Evolutionary conservation across 2,113 vertebrate species (phyloP).

Genomic region (Syngnathoides biaculeatus): DNA sequence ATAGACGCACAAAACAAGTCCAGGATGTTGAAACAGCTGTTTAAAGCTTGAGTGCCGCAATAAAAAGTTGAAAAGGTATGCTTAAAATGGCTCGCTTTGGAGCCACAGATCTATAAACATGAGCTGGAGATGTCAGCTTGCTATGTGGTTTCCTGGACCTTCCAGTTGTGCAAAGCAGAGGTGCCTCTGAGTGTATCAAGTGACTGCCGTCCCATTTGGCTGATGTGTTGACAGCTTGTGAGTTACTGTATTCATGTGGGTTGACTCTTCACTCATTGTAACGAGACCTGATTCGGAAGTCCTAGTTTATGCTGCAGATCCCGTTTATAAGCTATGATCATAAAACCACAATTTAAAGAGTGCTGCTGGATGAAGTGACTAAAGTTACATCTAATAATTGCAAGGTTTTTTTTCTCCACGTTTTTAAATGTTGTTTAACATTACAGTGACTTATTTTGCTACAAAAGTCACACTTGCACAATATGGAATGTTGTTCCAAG

Average conservation of each 20-base stretch:
- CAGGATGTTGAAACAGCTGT: not conserved
- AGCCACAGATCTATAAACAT: not conserved
- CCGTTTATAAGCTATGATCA: not conserved
- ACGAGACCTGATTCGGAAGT: not conserved
- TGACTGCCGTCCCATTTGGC: slow-evolving; percentile 19
- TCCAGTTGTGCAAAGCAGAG: slow-evolving; percentile 16
- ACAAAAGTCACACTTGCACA: slow-evolving; percentile 5
- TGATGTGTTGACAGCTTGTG: slow-evolving; percentile 21
- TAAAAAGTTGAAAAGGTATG: not conserved
- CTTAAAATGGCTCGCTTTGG: no score
- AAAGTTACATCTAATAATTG: not conserved
- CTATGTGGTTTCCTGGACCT: slow-evolving; percentile 22
- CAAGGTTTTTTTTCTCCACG: not conserved
- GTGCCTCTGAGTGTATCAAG: slow-evolving; percentile 8
- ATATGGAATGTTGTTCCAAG: not conserved
- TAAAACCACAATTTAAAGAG: not conserved
- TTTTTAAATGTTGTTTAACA: not conserved
- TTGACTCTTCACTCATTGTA: slow-evolving; percentile 12
- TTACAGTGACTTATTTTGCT: not conserved
- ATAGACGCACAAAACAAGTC: not conserved
- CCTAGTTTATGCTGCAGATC: not conserved
- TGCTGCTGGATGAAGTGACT: not conserved
- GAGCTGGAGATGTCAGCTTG: slow-evolving; percentile 17
- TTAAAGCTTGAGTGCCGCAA: not conserved
- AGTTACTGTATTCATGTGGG: slow-evolving; percentile 4